A percentile compares a stretch with the other conserved stretches of the same genome.
Evolutionary conservation across 2,888 invertebrate species (phyloP).

Genomic region (Ferrisia virgata): DNA sequence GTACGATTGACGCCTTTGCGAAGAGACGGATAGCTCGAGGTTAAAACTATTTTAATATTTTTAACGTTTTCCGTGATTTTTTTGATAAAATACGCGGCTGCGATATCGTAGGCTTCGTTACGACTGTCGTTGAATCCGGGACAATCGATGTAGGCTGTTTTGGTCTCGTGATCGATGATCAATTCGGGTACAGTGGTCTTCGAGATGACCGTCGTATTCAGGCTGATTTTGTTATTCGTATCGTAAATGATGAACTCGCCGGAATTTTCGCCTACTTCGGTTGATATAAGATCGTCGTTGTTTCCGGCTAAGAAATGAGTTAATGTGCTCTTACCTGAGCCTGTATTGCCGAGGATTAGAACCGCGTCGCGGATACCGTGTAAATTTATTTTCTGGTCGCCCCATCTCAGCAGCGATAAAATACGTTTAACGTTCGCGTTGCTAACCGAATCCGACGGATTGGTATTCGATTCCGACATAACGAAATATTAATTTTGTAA

Average conservation of each 20-base stretch:
- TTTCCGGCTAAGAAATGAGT: slow-evolving; percentile 45
- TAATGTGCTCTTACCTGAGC: slow-evolving; percentile 47
- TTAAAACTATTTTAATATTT: slow-evolving; percentile 50
- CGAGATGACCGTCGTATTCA: background rate
- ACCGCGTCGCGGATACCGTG: background rate
- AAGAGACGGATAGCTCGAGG: slow-evolving; percentile 50
- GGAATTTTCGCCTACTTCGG: slow-evolving; percentile 24
- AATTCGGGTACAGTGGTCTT: slow-evolving; percentile 39
- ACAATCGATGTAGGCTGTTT: slow-evolving; percentile 47
- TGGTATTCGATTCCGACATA: background rate
- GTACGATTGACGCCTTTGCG: slow-evolving; percentile 42
- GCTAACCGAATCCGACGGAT: background rate
- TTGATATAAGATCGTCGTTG: slow-evolving; percentile 38
- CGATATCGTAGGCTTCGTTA: slow-evolving; percentile 50
- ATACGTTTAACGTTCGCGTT: background rate
- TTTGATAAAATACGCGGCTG: slow-evolving; percentile 51
- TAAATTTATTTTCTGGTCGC: background rate
- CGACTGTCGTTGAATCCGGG: slow-evolving; percentile 49
- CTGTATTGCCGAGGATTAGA: slow-evolving; percentile 47
- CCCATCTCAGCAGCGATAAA: background rate
- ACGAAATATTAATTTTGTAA: too few relatives aligned
- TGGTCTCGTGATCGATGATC: slow-evolving; percentile 29
- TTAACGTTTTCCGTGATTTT: slow-evolving; percentile 49
- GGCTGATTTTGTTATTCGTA: slow-evolving; percentile 1
- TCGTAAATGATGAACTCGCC: slow-evolving; percentile 43